A percentile compares a stretch with the other conserved stretches of the same genome.
phyloP scores from a whole-genome alignment of 2,797 vertebrate genomes.

The Enteromius viviparus region DNA sequence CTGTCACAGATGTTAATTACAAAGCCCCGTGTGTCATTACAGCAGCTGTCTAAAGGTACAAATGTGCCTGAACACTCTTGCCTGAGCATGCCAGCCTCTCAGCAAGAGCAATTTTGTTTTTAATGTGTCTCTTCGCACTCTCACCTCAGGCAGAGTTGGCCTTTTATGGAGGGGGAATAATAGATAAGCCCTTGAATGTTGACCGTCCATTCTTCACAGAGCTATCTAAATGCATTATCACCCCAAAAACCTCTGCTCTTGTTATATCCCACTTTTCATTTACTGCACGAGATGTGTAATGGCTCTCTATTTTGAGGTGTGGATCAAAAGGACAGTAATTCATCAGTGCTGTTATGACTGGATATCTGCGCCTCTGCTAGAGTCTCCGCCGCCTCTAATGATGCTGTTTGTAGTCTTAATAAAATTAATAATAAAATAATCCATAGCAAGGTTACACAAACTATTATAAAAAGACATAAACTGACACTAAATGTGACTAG shows the following conservation, averaged over 20 bases:
- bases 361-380: conserved; percentile 10
- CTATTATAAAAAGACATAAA: background rate
- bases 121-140: background rate
- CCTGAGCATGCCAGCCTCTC: conserved; percentile 42
- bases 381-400: conserved; percentile 8
- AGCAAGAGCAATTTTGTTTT: conserved; percentile 25
- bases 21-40: conserved; percentile 31
- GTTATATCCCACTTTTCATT: conserved; percentile 7
- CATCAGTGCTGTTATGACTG: conserved; percentile 22
- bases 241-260: conserved; percentile 23
- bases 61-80: conserved; percentile 27
- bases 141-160: background rate
- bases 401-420: conserved; percentile 37
- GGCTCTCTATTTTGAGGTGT: background rate
- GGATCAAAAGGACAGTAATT: background rate
- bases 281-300: background rate
- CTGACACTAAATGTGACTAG: background rate
- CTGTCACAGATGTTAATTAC: conserved; percentile 25
- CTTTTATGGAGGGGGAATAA: conserved; percentile 2
- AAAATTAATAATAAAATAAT: conserved; percentile 5
- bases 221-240: background rate
- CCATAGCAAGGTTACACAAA: no score
- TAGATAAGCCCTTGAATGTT: conserved; percentile 1
- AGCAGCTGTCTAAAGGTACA: conserved; percentile 23
- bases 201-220: background rate